Base-by-base conservation (phyloP, 92 coral and sea anemone genomes). In the Anthopleura xanthogrammica region DNA sequence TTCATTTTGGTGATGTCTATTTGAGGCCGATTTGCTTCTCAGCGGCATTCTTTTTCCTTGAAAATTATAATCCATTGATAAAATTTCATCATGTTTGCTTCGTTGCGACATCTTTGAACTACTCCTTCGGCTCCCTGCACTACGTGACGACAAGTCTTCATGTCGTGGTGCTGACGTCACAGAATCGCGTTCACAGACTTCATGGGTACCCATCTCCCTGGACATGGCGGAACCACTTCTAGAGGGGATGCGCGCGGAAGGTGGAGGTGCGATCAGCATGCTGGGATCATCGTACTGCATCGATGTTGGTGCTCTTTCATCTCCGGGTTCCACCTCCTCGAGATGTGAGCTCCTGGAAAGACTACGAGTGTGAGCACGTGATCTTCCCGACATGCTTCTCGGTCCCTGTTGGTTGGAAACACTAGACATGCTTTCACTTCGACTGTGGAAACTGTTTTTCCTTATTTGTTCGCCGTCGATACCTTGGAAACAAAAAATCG, bases 391-490 rank as follows among this genome's bases (percentile, higher is more conserved):
- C 42, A 85, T 64, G 41, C 87, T 88, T 75, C 91, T 82, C 77
- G 87, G 75, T 40, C 80, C 86, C 55, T 86, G 54, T 70, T 54
- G 86, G 73, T 82, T 41, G 7, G 94, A 91, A 17, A 91, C 91
- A 72, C 94, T 91, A 78, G 94, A 91, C 76, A 75, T 42, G 56
- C 93, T 90, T 39, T 40, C 91, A 56, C 89, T 90, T 57, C 83
- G 90, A 57, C 93, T 90, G 52, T 85, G 82, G 10, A 40, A 22
- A 43, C 75, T 41, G 41, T 60, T 41, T 16, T 52, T 80, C 1
- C 41, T 64, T 40, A 76, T 3, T 55, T 24, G 72, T 40, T 41
- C 83, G 5, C 16, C 76, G 4, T 43, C 83, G 6, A 66, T 13
- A 77, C 14, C 81, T 54, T 54, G 13, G 2, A 13, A 11, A 54